phyloP scores from a whole-genome alignment of 2,797 vertebrate genomes.

The Bradypus variegatus region DNA sequence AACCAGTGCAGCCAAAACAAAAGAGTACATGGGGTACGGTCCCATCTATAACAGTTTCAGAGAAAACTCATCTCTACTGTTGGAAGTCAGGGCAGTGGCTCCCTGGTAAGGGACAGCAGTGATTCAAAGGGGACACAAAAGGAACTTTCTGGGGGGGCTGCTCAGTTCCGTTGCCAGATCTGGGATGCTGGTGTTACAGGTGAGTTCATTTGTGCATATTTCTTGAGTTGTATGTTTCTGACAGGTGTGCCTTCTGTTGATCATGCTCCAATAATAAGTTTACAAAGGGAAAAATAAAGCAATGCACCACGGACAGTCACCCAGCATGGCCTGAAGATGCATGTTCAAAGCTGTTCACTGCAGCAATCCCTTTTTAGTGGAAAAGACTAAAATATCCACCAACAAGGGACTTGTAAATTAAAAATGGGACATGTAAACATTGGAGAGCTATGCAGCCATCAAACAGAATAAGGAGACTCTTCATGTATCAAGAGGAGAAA shows the following conservation, averaged over 20 bases:
- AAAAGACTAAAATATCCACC: not conserved
- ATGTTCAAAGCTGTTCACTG: not conserved
- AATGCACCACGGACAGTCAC: accelerated
- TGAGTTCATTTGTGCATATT: not conserved
- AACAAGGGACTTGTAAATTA: not conserved
- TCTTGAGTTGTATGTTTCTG: not conserved
- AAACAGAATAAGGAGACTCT: not conserved
- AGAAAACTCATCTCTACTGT: not conserved
- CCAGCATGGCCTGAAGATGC: not conserved
- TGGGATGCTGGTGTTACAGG: accelerated
- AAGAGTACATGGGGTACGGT: accelerated
- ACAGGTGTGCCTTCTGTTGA: no score
- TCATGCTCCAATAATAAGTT: not conserved
- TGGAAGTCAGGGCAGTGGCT: not conserved
- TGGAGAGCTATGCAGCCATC: not conserved
- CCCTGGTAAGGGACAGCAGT: no score
- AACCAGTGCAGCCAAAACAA: not conserved
- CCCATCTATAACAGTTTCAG: not conserved
- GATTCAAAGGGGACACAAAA: not conserved
- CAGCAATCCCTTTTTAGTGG: not conserved
- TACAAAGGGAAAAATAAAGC: not conserved
- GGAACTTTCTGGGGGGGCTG: not conserved
- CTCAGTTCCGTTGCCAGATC: no score
- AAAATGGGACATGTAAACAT: accelerated
- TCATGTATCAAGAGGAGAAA: not conserved